Conservation (phyloP, 2,888 invertebrate species). For the Macrosiphum euphorbiae region DNA sequence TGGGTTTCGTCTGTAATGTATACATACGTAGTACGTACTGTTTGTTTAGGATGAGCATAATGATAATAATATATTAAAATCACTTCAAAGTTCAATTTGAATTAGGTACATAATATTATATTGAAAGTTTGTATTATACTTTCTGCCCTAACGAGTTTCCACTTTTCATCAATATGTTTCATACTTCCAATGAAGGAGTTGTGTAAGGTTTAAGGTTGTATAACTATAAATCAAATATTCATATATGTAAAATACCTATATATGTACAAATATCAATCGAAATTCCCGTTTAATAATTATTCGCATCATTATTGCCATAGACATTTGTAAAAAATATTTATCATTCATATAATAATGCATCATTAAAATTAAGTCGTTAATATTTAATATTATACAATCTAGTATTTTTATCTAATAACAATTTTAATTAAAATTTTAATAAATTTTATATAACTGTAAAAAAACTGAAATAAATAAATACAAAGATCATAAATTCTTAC, state of each 20-base stretch:
- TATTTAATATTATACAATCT: background rate
- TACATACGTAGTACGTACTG: background rate
- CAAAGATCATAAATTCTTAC: background rate
- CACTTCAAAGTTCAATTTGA: conserved; percentile 22
- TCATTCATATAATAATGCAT: background rate
- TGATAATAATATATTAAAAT: background rate
- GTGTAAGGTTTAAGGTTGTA: background rate
- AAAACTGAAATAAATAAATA: conserved; percentile 25
- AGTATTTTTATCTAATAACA: background rate
- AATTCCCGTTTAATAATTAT: background rate
- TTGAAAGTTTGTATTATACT: background rate
- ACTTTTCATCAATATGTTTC: background rate
- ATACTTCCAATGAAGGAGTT: background rate
- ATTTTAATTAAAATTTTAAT: background rate
- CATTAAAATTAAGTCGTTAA: background rate
- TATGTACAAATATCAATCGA: background rate
- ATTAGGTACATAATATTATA: background rate
- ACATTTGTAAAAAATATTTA: background rate
- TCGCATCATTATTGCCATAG: background rate
- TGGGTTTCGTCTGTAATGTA: background rate
- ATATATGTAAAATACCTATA: background rate
- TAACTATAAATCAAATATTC: background rate
- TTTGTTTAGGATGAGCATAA: conserved; percentile 14
- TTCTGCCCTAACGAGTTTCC: background rate
- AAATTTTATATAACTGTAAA: background rate